Evolutionary conservation across 2,888 invertebrate species (phyloP), one percentile per base, ranked within the genome.

Genomic region (Drosophila anomalata): DNA sequence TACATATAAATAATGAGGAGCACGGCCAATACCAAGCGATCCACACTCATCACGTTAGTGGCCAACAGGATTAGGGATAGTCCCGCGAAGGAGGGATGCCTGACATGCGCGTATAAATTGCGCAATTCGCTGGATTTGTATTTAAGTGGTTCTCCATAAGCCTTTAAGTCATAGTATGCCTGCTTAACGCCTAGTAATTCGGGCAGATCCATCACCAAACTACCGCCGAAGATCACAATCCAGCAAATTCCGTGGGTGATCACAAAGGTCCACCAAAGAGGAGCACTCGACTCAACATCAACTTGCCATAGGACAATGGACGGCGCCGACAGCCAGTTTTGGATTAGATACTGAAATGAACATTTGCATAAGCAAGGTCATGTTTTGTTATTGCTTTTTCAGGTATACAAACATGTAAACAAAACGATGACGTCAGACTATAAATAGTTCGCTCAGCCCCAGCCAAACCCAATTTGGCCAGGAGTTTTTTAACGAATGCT

Each of bases 81-180:
- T 6, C 93, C 94, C 42, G 92, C 90, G 75, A 94, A 94, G 63
- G 94, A 94, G 1, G 94, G 94, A 91, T 94, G 94, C 46, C 94
- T 92, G 88, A 94, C 93, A 75, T 94, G 94, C 0, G 90, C 79
- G 71, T 93, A 93, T 26, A 94, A 91, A 73, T 93, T 91, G 52
- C 92, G 92, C 53, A 94, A 85, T 63, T 93, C 93, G 14, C 75
- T 79, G 0, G 94, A 94, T 89, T 94, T 94, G 68, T 93, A 92
- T 1, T 89, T 77, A 67, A 93, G 91, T 0, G 94, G 94, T 41
- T 92, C 91, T 8, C 92, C 92, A 67, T 93, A 91, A 17, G 92
- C 91, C 48, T 92, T 92, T 20, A 94, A 78, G 76, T 92, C 92
- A 69, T 94, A 94, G 86, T 93, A 94, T 6, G 94, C 92, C 92